A percentile compares a stretch with the other conserved stretches of the same genome.
Conservation (phyloP, 2,888 invertebrate species). For the Chesias legatella region DNA sequence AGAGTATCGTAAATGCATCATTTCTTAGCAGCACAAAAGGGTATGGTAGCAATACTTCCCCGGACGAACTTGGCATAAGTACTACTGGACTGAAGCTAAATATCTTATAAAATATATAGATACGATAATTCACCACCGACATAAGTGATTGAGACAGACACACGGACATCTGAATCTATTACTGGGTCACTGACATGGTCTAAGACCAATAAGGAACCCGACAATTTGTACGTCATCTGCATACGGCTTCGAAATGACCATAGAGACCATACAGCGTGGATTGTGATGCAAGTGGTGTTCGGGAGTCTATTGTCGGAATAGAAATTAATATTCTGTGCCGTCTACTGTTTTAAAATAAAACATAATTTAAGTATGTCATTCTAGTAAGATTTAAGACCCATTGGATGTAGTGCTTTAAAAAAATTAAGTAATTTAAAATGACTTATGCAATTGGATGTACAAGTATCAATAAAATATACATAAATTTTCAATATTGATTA, state of each 20-base stretch:
- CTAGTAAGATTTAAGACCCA: too few relatives aligned
- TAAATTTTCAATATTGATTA: too few relatives aligned
- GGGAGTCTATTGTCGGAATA: conserved; percentile 39
- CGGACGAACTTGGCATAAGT: too few relatives aligned
- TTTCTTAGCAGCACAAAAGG: too few relatives aligned
- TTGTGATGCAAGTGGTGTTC: conserved; percentile 43
- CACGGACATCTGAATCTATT: conserved; percentile 20
- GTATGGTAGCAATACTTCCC: too few relatives aligned
- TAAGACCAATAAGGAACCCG: conserved; percentile 27
- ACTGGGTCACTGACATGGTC: conserved; percentile 24
- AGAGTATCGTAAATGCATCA: too few relatives aligned
- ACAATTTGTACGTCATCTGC: conserved; percentile 27
- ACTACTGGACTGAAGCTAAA: too few relatives aligned
- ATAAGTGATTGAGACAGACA: conserved; percentile 3
- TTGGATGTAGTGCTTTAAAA: too few relatives aligned
- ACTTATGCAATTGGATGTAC: too few relatives aligned
- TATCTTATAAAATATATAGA: too few relatives aligned
- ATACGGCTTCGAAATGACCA: conserved; percentile 21
- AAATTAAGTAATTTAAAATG: too few relatives aligned
- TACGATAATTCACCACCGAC: neutral
- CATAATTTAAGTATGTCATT: conserved; percentile 22
- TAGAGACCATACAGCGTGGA: conserved; percentile 31
- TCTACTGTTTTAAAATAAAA: conserved; percentile 37
- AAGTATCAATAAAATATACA: too few relatives aligned
- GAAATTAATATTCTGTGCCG: conserved; percentile 38